Evolutionary conservation across 2,888 invertebrate genomes (phyloP), one percentile per base, ranked within the genome.

Genomic region (Lamproptera curius): DNA sequence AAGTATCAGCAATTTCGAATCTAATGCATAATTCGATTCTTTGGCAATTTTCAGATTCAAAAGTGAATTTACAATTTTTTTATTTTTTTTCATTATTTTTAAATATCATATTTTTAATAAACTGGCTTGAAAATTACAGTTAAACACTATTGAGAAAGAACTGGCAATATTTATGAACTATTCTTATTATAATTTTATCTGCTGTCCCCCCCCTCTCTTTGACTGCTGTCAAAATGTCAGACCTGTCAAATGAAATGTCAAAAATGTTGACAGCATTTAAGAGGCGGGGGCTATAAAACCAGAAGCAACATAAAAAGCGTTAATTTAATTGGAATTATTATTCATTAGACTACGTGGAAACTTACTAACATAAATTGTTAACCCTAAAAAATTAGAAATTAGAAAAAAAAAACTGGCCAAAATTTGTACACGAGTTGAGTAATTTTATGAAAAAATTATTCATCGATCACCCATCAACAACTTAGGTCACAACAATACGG

Each of bases 41-140:
- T 87, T 86, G 86, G 86, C 85, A 85, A 84, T 83, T 82, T 82
- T 70, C 66, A 62, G 74, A 80, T 83, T 85, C 82, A 85, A 87
- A 86, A 83, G 85, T 85, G 85, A 74, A 80, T 85, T 87, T 83
- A 82, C 85, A 87, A 85, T 86, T 79, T 68, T 68, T 59, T n/a
- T n/a, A n/a, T n/a, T n/a, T n/a, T n/a, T n/a, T n/a, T n/a, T n/a
- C n/a, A n/a, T n/a, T n/a, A n/a, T n/a, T n/a, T n/a, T n/a, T n/a
- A n/a, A n/a, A n/a, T n/a, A n/a, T n/a, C n/a, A n/a, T n/a, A n/a
- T n/a, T n/a, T n/a, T n/a, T n/a, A n/a, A n/a, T n/a, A 76, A 77
- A 81, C 72, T 76, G 73, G 76, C 76, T 56, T 76, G 53, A 61
- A 77, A 82, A 81, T 79, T n/a, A n/a, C n/a, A n/a, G 59, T 67